Conservation (phyloP, 1,140 invertebrate genomes). For the Zaprionus capensis region DNA sequence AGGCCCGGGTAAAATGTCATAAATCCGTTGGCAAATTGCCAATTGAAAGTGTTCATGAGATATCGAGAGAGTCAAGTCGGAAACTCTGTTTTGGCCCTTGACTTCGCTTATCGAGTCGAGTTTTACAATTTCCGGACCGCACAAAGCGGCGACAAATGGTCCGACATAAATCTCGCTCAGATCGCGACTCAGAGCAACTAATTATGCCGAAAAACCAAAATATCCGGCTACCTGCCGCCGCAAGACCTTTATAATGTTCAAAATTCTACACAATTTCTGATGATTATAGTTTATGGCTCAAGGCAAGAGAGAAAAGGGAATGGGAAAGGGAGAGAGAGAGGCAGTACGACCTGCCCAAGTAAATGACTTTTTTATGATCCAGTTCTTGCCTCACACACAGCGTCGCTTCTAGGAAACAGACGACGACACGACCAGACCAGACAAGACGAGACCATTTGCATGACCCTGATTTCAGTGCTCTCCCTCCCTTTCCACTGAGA, state of each 20-base stretch:
- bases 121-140: slow-evolving; percentile 60
- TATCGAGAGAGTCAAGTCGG: neutral
- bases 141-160: slow-evolving; percentile 41
- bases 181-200: slow-evolving; percentile 25
- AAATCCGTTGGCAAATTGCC: slow-evolving; percentile 49
- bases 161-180: slow-evolving; percentile 35
- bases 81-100: slow-evolving; percentile 22
- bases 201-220: slow-evolving; percentile 46
- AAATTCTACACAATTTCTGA: slow-evolving; percentile 35
- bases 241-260: slow-evolving; percentile 12
- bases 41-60: slow-evolving; percentile 19
- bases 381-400: slow-evolving; percentile 45
- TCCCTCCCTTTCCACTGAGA: neutral
- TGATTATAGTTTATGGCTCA: slow-evolving; percentile 49
- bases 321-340: neutral
- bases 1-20: slow-evolving; percentile 15
- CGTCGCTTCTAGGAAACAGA: slow-evolving; percentile 24
- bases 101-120: slow-evolving; percentile 25
- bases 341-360: slow-evolving; percentile 15
- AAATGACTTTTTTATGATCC: slow-evolving; percentile 59
- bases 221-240: slow-evolving; percentile 47
- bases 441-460: slow-evolving; percentile 39
- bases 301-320: slow-evolving; percentile 1
- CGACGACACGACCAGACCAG: neutral
- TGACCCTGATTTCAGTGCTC: slow-evolving; percentile 16